These are phyloP conservation scores for Xestia c-nigrum DNA, from an alignment of 2,888 invertebrate species.

Conservation along the genomic window DNA sequence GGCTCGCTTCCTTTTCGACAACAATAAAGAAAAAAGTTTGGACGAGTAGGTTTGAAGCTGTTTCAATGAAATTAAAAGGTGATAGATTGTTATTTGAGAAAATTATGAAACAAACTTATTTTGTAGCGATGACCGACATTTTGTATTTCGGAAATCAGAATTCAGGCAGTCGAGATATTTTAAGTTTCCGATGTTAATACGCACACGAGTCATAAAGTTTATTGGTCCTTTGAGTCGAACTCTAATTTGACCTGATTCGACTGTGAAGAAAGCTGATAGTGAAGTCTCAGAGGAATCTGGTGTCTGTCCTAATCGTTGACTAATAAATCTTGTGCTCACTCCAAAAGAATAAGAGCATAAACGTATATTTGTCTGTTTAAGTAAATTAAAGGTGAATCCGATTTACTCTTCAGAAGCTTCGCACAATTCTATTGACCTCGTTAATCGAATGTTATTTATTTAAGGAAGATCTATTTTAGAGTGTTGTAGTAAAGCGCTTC, in stretches of 20 bases:
- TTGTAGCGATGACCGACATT: conserved; percentile 21
- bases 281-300: conserved; percentile 24
- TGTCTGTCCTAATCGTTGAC: conserved; percentile 30
- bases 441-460: conserved; percentile 63
- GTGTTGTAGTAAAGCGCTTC: conserved; percentile 56
- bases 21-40: conserved; percentile 82
- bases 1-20: conserved; percentile 88
- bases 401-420: conserved; percentile 51
- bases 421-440: conserved; percentile 65
- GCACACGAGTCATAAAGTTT: neutral
- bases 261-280: neutral
- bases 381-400: conserved; percentile 61
- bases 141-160: conserved; percentile 10
- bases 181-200: conserved; percentile 3
- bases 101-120: conserved; percentile 7
- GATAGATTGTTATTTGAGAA: conserved; percentile 63
- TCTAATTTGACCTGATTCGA: conserved; percentile 26
- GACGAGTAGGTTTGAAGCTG: conserved; percentile 69
- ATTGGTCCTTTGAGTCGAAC: conserved; percentile 20
- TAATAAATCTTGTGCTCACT: conserved; percentile 34
- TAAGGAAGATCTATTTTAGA: conserved; percentile 65
- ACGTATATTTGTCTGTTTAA: conserved; percentile 49
- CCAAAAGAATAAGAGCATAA: conserved; percentile 45
- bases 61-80: conserved; percentile 76
- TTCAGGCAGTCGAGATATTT: neutral